A percentile compares a stretch with the other conserved stretches of the same genome.
Evolutionary conservation across 2,113 vertebrate genomes (phyloP).

Genomic region (Aythya baeri): DNA sequence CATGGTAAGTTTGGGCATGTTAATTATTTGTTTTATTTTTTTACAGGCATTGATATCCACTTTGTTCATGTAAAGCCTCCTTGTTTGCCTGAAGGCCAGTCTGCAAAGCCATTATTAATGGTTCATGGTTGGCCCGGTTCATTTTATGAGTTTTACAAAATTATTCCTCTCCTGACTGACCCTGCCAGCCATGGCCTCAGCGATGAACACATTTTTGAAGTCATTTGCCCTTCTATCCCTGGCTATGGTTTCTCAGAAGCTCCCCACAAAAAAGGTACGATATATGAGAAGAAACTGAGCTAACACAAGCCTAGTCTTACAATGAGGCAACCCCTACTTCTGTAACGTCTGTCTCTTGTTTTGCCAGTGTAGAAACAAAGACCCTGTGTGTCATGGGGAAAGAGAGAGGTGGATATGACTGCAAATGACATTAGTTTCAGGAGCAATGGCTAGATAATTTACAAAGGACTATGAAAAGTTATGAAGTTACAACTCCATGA

Average conservation of each 20-base stretch:
- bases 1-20: neutral
- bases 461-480: neutral
- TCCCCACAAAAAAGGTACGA: constrained; percentile 78
- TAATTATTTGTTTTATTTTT: neutral
- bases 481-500: neutral
- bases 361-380: neutral
- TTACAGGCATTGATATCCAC: constrained; percentile 80
- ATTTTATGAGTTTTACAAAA: constrained; percentile 82
- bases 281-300: neutral
- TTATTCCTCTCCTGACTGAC: constrained; percentile 80
- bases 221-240: constrained; percentile 84
- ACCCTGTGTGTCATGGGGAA: neutral
- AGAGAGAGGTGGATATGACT: neutral
- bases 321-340: neutral
- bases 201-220: constrained; percentile 72
- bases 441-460: neutral
- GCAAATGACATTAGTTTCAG: neutral
- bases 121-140: constrained; percentile 84
- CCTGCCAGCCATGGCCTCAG: constrained; percentile 69
- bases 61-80: constrained; percentile 78
- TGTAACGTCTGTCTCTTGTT: neutral
- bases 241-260: constrained; percentile 83
- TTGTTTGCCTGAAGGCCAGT: constrained; percentile 29
- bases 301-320: neutral
- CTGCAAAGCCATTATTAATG: constrained; percentile 78